Percentiles rank a stretch among this genome's conserved stretches.
phyloP scores from a whole-genome alignment of 1,140 invertebrate species.

The Mylabris phalerata region DNA sequence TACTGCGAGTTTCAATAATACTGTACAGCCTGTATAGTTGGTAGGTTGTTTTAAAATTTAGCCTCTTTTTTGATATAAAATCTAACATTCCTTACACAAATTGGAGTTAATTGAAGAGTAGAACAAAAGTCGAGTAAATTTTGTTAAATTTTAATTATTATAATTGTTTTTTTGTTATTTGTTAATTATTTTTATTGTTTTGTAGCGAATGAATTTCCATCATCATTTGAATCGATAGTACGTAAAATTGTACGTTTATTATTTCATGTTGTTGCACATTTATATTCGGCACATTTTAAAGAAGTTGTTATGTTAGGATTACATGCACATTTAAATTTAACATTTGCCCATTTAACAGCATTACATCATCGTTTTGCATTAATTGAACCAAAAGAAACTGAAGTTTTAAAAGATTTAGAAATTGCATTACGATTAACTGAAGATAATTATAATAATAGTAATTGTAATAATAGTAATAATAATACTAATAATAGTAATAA shows the following conservation, averaged over 20 bases:
- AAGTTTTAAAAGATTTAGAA: slow-evolving; percentile 83
- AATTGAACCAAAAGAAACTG: slow-evolving; percentile 92
- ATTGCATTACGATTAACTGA: slow-evolving; percentile 60
- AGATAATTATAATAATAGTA: slow-evolving; percentile 39
- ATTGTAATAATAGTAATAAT: slow-evolving; percentile 19
- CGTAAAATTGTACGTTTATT: slow-evolving; percentile 93
- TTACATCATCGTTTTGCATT: slow-evolving; percentile 83
- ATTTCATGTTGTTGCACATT: slow-evolving; percentile 95
- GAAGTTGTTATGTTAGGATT: slow-evolving; percentile 87
- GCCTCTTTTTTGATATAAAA: too few species aligned
- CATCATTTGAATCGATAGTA: slow-evolving; percentile 88
- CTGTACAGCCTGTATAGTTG: too few species aligned
- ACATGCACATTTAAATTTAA: slow-evolving; percentile 91
- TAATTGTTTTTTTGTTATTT: neutral
- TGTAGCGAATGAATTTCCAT: slow-evolving; percentile 90
- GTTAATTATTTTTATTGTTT: slow-evolving; percentile 31
- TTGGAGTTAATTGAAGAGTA: too few species aligned
- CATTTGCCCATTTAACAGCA: slow-evolving; percentile 93
- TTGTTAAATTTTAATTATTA: neutral
- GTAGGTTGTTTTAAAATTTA: too few species aligned
- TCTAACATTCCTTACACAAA: too few species aligned
- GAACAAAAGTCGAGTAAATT: too few species aligned
- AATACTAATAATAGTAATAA: slow-evolving; percentile 24
- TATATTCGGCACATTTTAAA: slow-evolving; percentile 96
- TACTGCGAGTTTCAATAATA: too few species aligned